Evolutionary conservation across 2,113 vertebrate genomes (phyloP), one percentile per base, ranked within the genome.

Genomic region (Forbesichthys agassizii): DNA sequence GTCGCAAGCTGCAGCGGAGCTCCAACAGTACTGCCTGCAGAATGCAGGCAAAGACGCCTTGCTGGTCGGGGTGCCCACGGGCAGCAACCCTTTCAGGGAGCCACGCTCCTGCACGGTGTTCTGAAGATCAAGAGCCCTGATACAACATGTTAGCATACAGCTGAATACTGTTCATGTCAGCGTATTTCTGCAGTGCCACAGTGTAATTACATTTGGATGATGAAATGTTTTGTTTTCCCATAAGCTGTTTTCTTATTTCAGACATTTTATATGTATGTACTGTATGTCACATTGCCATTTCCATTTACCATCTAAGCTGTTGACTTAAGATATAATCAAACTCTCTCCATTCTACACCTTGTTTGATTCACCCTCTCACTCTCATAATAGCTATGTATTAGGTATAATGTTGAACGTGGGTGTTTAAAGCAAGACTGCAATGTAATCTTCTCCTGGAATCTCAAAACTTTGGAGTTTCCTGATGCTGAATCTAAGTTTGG

Each of bases 51-150:
- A 96, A 87, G 97, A 99, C 7, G 96, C 96, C 27, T 86, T 99
- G 79, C 91, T 98, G 78, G 93, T 97, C 0, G 96, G 97, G 0
- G 91, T 98, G 49, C 96, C 97, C 3, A 93, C 95, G 0, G 96
- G 95, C 70, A 98, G 95, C 91, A 99, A 98, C 86, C 97, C 96
- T 61, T 98, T 98, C 89, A 94, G 96, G 61, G 97, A 98, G 33
- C 97, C 94, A 1, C 90, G 96, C 33, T 97, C 96, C 82, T 99
- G 97, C 53, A 71, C 92, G 57, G 85, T 99, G 0, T 91, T 99
- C 57, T 95, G 46, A 53, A n/a, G 76, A 79, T 63, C 62, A 66
- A 33, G 57, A 11, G 5, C n/a, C n/a, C 54, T 70, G 71, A 55
- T 5, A 13, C 7, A 13, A 6, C 27, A 18, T 9, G 14, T n/a